Evolutionary conservation across 2,888 invertebrate genomes (phyloP), one percentile per base, ranked within the genome.

Genomic region (Nematopogon swammerdamellus): DNA sequence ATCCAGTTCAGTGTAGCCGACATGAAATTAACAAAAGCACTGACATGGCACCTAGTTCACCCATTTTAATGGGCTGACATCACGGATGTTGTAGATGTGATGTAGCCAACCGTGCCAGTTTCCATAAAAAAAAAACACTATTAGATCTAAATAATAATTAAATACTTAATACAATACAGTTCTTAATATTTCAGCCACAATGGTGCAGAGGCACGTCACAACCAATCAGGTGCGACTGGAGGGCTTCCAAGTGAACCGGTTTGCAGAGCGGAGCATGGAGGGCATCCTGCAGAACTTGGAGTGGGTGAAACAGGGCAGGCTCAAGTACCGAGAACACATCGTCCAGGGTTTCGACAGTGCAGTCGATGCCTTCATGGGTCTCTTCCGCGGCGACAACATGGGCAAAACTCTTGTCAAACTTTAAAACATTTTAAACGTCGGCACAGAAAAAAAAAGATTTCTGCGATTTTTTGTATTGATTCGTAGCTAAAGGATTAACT

Each of bases 341-440:
- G 87, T 86, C 2, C 70, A 86, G 52, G 90, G 89, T 2, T 89
- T 91, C 65, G 87, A 88, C 54, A 88, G 88, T 57, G 85, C 87
- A 82, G 85, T 87, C 2, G 76, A 85, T 46, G 88, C 89, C 30
- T 83, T 90, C 52, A 73, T 83, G 49, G 85, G 83, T 14, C 79
- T 90, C 63, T 66, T 82, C 6, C 64, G 71, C 49, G 89, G 90
- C 30, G 82, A 84, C 59, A 89, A 88, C 65, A 77, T 76, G 19
- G 90, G 90, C 47, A 90, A 90, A 75, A 86, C 87, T 29, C 65
- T 89, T 52, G 84, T 90, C 11, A 83, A 85, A 73, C 82, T 76
- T 4, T 25, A 25, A 25, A 6, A 25, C 25, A 25, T 25, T 25
- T 6, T 25, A 25, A 25, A 4, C 25, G 8, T 25, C 8, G 25